Conservation (phyloP, 2,888 invertebrate genomes). For the Conomelus anceps region DNA sequence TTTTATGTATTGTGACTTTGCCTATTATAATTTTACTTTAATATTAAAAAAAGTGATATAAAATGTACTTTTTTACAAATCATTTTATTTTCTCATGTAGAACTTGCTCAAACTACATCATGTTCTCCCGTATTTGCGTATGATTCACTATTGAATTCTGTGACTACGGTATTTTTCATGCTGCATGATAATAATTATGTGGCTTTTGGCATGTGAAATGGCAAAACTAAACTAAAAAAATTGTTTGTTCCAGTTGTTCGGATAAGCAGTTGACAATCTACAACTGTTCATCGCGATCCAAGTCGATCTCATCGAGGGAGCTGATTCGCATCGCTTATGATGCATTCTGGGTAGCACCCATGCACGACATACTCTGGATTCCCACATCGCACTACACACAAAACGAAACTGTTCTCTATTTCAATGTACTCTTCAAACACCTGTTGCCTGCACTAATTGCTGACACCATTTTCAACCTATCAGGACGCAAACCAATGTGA, state of each 20-base stretch:
- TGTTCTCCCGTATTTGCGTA: too few species aligned
- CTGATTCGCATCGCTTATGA: constrained; percentile 47
- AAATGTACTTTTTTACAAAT: too few species aligned
- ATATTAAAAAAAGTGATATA: too few species aligned
- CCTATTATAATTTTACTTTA: too few species aligned
- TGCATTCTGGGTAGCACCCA: constrained; percentile 51
- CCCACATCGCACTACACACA: constrained; percentile 51
- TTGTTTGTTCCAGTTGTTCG: constrained; percentile 2
- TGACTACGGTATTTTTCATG: too few species aligned
- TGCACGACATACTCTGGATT: constrained; percentile 64
- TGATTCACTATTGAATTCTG: too few species aligned
- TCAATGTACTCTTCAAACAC: constrained; percentile 65
- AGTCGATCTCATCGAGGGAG: constrained; percentile 31
- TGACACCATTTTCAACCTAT: constrained; percentile 57
- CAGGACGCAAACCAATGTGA: constrained; percentile 66
- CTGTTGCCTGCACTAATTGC: constrained; percentile 69
- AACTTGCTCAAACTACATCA: too few species aligned
- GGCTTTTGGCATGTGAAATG: neutral
- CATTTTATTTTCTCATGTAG: too few species aligned
- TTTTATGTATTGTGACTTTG: too few species aligned
- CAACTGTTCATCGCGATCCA: constrained; percentile 62
- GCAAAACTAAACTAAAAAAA: neutral
- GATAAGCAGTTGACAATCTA: constrained; percentile 53
- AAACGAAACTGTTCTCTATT: constrained; percentile 55
- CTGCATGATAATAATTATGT: too few species aligned